These are phyloP conservation scores for Oreohelix idahoensis DNA, from an alignment of 1,140 invertebrate genomes.

Conservation along the genomic window DNA sequence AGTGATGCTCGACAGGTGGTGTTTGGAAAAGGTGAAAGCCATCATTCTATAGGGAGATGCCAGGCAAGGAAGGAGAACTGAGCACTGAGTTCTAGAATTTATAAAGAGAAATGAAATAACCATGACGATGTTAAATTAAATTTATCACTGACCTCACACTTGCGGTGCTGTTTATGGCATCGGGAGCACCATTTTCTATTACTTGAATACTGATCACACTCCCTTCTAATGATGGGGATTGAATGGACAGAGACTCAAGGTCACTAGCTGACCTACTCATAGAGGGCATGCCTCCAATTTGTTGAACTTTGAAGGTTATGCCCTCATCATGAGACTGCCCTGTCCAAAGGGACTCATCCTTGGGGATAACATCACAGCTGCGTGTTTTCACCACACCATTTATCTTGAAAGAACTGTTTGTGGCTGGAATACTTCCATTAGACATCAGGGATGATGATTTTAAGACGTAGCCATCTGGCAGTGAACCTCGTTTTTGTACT, in stretches of 20 bases:
- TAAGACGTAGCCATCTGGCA: neutral
- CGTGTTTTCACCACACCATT: constrained; percentile 36
- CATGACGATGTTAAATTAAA: no score
- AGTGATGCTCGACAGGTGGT: no score
- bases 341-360: constrained; percentile 32
- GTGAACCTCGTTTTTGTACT: neutral
- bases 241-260: neutral
- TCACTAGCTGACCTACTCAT: constrained; percentile 3
- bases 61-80: no score
- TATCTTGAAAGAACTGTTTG: neutral
- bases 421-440: neutral
- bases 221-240: constrained; percentile 22
- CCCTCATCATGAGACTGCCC: neutral
- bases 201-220: constrained; percentile 51
- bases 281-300: neutral
- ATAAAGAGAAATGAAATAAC: no score
- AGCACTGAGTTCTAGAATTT: no score
- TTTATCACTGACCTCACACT: neutral
- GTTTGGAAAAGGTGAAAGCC: no score
- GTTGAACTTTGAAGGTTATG: neutral
- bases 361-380: constrained; percentile 37
- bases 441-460: neutral
- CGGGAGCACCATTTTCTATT: constrained; percentile 9
- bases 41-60: no score
- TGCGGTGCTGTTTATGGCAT: neutral